Evolutionary conservation across 2,797 vertebrate genomes (phyloP), one percentile per base, ranked within the genome.

Genomic region (Tenualosa thibaudeaui): DNA sequence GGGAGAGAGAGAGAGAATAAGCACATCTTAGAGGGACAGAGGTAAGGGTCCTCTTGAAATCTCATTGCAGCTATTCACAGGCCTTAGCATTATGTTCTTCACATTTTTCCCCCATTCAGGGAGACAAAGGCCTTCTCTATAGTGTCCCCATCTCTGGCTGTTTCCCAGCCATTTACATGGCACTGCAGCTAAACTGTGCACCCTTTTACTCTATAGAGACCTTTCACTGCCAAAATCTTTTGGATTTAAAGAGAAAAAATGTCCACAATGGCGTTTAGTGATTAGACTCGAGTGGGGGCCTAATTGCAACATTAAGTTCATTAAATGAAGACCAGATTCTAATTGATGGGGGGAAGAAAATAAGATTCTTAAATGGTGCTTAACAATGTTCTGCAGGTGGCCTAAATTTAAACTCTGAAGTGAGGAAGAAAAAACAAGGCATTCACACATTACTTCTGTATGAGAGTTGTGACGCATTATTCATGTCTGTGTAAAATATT

Each of bases 1-100:
- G 87, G 86, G 88, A 83, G 86, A 87, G 6, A 24, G 40, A 53
- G 60, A 43, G 31, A 43, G 54, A 81, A 12, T 24, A 4, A 43
- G 9, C 22, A 8, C 17, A 50, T 17, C 31, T 24, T 5, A 62
- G 82, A 62, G 31, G 19, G 82, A 31, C 5, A 62, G 68, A 62
- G 82, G 31, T n/a, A 83, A 62, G 43, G 10, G 62, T 40, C 17
- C 56, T 40, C 68, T 75, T 75, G 31, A 71, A 40, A 71, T 40
- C 68, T 40, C 13, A 40, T 19, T 71, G 68, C 68, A 75, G 24
- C 68, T 40, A 40, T 75, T 75, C 68, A 75, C 31, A 75, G 31
- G 37, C 68, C 31, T 40, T 3, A 37, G 68, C 68, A 75, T 75
- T 75, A 75, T 75, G 68, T 75, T 4, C 68, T 75, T 40, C 68